These are phyloP conservation scores for Phainopepla nitens DNA, from an alignment of 2,113 vertebrate genomes.

Conservation along the genomic window DNA sequence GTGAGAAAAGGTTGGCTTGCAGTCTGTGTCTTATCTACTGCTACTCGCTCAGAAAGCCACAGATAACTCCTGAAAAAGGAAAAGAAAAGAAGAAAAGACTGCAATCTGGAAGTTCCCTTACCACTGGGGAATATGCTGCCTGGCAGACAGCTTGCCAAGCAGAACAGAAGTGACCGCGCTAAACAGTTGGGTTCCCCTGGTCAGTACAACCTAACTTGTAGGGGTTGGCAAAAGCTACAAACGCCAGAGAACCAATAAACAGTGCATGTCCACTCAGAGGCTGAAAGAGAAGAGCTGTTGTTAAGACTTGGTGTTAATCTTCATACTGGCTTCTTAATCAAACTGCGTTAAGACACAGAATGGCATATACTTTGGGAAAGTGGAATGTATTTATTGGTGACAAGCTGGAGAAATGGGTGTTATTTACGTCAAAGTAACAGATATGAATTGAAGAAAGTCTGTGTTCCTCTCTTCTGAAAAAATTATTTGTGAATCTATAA, in stretches of 20 bases:
- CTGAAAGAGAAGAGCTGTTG: neutral
- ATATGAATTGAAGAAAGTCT: constrained; percentile 9
- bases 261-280: neutral
- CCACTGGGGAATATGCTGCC: neutral
- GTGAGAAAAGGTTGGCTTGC: constrained; percentile 10
- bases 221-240: neutral
- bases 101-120: neutral
- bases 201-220: neutral
- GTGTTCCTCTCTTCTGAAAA: neutral
- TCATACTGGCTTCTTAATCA: neutral
- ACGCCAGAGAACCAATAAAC: neutral
- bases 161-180: neutral
- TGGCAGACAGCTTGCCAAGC: neutral
- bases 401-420: neutral
- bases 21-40: neutral
- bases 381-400: neutral
- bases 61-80: neutral
- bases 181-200: neutral
- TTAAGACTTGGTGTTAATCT: neutral
- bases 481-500: neutral
- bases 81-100: neutral
- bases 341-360: neutral
- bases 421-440: constrained; percentile 17
- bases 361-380: neutral
- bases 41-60: neutral